Evolutionary conservation across 2,888 invertebrate genomes (phyloP).

Genomic region (Gymnosoma rotundatum): DNA sequence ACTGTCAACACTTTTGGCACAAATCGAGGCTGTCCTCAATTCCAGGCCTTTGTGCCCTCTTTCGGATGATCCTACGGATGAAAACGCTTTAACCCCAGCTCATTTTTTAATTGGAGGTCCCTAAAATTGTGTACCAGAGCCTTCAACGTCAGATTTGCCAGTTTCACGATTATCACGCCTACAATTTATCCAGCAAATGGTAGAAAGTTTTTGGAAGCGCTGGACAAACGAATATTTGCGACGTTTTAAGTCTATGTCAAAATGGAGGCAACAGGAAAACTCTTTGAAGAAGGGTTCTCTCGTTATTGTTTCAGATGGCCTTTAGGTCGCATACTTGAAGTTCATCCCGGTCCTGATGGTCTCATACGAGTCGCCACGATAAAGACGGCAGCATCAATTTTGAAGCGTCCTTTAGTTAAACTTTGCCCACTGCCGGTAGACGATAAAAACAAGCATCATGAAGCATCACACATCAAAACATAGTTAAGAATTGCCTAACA

Average conservation of each 20-base stretch:
- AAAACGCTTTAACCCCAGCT: slow-evolving; percentile 11
- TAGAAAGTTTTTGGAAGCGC: slow-evolving; percentile 36
- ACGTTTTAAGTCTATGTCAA: slow-evolving; percentile 27
- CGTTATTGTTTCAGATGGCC: no score
- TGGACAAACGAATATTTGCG: slow-evolving; percentile 30
- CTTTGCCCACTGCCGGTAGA: slow-evolving; percentile 3
- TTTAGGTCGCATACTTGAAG: not conserved
- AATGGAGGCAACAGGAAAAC: slow-evolving; percentile 36
- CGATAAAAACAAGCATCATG: not conserved
- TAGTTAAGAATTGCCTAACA: not conserved
- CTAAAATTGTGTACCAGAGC: slow-evolving; percentile 16
- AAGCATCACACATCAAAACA: no score
- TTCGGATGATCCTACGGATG: slow-evolving; percentile 7
- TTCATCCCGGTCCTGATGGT: slow-evolving; percentile 11
- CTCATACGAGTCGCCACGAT: slow-evolving; percentile 17
- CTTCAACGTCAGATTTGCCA: slow-evolving; percentile 8
- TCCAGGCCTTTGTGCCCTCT: slow-evolving; percentile 6
- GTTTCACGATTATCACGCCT: slow-evolving; percentile 26
- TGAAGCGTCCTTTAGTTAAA: slow-evolving; percentile 15
- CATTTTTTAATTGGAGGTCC: slow-evolving; percentile 19
- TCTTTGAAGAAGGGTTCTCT: slow-evolving; percentile 2
- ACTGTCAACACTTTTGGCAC: slow-evolving; percentile 21
- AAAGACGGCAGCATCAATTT: not conserved
- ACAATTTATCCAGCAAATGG: slow-evolving; percentile 32
- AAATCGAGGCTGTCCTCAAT: slow-evolving; percentile 26